Evolutionary conservation across 2,797 vertebrate species (phyloP), one percentile per base, ranked within the genome.

Genomic region (Danio choprae): DNA sequence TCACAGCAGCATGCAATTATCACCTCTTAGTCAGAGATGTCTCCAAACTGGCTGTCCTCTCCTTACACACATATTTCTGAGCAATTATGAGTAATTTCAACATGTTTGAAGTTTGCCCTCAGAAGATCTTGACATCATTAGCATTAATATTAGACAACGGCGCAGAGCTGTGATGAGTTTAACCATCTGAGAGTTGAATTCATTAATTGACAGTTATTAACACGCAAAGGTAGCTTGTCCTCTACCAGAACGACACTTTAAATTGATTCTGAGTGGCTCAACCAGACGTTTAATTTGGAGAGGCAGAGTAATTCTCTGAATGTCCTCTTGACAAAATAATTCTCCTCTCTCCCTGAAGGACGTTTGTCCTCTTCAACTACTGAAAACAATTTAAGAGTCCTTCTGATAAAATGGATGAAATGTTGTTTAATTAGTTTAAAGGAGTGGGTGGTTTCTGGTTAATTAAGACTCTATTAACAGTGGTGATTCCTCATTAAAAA

Each of bases 151-250:
- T 71, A 81, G 60, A 79, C 41, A 63, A 81, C 67, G 62, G 18
- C 77, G 12, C 74, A 68, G 75, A 79, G 64, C 83, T 62, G 58
- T 83, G 81, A 83, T 84, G 85, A 81, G 85, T 81, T 81, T 60
- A 82, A 77, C 83, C 81, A 83, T 83, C 78, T 38, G 83, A 84
- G 79, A 74, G 71, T 80, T 78, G 59, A 81, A 81, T 83, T 86
- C 85, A 84, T 86, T 86, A 84, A 83, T 81, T 76, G 75, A 74
- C 83, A 84, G 80, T 86, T 86, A 86, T 86, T 86, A 86, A 83
- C 84, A 82, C 80, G 67, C 80, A 81, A 64, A 65, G 83, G 56
- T 71, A 75, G 70, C 83, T 72, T 83, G 83, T 86, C 83, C 83
- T 86, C 83, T 77, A 78, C 70, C 71, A 77, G 74, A 80, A 68